These are phyloP conservation scores for Caenorhabditis japonica DNA, from an alignment of 2,888 invertebrate species.

Conservation along the genomic window DNA sequence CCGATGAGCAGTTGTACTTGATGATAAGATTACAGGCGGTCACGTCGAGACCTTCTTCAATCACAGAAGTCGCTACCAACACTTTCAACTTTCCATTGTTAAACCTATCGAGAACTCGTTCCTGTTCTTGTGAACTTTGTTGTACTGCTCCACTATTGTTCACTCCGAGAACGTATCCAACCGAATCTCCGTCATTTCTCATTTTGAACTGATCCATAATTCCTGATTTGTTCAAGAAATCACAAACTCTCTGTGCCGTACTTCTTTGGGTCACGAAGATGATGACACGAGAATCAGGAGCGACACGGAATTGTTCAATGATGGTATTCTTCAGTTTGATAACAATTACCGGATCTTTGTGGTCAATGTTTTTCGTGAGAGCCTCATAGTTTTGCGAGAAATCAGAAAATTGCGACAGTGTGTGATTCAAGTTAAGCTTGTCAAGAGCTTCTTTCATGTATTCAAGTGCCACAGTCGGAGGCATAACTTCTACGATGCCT, in stretches of 20 bases:
- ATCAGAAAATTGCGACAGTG: constrained; percentile 13
- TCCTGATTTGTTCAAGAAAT: constrained; percentile 44
- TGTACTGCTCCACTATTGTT: constrained; percentile 39
- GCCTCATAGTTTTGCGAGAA: constrained; percentile 4
- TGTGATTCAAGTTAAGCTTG: background rate
- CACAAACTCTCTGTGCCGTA: constrained; percentile 50
- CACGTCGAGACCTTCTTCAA: constrained; percentile 76
- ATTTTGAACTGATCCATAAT: constrained; percentile 22
- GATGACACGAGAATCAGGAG: constrained; percentile 50
- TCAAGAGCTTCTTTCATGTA: constrained; percentile 7
- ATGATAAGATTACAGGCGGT: constrained; percentile 75
- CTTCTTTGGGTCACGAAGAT: constrained; percentile 60
- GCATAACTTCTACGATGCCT: constrained; percentile 49
- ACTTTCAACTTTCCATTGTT: constrained; percentile 58
- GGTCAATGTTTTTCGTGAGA: background rate
- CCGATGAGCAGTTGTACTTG: constrained; percentile 71
- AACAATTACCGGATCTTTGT: no score
- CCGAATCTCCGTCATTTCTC: background rate
- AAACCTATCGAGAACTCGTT: constrained; percentile 54
- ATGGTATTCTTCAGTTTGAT: constrained; percentile 24
- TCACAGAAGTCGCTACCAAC: constrained; percentile 74
- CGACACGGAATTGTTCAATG: constrained; percentile 24
- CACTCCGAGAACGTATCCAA: constrained; percentile 48
- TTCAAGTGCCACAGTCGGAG: constrained; percentile 23
- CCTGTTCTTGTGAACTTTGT: constrained; percentile 46